Base-by-base conservation (phyloP, 2,888 invertebrate species). In the Mesorhabditis spiculigera region DNA sequence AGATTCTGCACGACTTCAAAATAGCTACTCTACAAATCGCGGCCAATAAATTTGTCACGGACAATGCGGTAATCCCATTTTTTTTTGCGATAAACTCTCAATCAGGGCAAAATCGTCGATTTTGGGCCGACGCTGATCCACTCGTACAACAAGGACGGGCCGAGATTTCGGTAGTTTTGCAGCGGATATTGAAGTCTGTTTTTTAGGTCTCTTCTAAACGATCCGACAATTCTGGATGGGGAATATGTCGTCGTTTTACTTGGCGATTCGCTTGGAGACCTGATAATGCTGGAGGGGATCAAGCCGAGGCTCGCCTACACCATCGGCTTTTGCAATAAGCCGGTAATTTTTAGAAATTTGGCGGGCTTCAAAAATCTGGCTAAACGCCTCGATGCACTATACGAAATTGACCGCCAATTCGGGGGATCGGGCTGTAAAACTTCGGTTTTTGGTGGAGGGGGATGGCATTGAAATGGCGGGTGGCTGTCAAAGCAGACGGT, bases 141-240 rank as follows among this genome's bases (percentile, higher is more conserved):
- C 41, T 66, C 66, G 45, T 10, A 42, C 42, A 66, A 66, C 45
- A 66, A 66, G 3, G 5, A 43, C 16, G 43, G n/a, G 5, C 66
- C 4, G 4, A 4, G 44, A 42, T 6, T 41, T 66, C n/a, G 45
- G 44, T n/a, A n/a, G n/a, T n/a, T n/a, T n/a, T n/a, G n/a, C n/a
- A n/a, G n/a, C n/a, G n/a, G n/a, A n/a, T n/a, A n/a, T n/a, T 13
- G n/a, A 50, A 10, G n/a, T 13, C 3, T 10, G 10, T 50, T 50
- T 50, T 50, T 50, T n/a, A 50, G 58, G n/a, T n/a, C 8, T 2
- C 8, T 50, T 10, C 58, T 50, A 10, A 10, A 50, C 8, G 58
- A 50, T 50, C n/a, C 58, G 58, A 50, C 8, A 10, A n/a, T 50
- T 50, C n/a, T 50, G 0, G 10, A 13, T 50, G 1, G 58, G 58